Conservation (phyloP, 2,113 vertebrate genomes). For the Pitta sordida region DNA sequence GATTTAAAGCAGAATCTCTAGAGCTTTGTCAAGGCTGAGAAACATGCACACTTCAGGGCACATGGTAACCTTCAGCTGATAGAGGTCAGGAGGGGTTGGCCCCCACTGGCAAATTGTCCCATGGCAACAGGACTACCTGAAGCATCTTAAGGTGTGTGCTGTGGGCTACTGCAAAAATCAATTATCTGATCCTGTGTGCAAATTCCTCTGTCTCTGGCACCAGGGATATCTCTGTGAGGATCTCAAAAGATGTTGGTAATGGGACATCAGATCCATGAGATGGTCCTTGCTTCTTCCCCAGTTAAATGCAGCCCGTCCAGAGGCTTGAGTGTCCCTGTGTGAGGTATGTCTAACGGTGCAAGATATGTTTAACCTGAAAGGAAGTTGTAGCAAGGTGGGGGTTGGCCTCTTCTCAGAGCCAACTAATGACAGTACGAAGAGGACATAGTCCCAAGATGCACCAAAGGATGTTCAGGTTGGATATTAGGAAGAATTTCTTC, state of each 20-base stretch:
- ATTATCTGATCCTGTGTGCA: neutral
- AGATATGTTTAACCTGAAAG: neutral
- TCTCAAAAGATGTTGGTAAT: neutral
- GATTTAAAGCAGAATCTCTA: neutral
- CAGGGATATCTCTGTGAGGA: rapidly evolving
- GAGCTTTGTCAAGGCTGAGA: neutral
- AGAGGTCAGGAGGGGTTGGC: neutral
- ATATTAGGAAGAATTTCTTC: neutral
- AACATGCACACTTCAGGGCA: neutral
- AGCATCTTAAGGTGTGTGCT: neutral
- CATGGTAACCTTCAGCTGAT: neutral
- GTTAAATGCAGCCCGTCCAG: neutral
- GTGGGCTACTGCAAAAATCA: neutral
- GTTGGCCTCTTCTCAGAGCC: neutral
- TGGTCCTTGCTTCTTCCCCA: neutral
- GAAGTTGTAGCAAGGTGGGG: neutral
- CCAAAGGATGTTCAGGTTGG: neutral
- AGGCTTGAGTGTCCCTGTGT: neutral
- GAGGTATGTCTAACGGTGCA: neutral
- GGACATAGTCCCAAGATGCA: neutral
- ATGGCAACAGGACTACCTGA: neutral
- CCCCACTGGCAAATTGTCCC: neutral
- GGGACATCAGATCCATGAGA: neutral
- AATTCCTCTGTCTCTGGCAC: neutral
- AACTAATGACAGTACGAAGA: neutral